Base-by-base conservation (phyloP, 1,140 invertebrate genomes). In the Heliothis subflexa region DNA sequence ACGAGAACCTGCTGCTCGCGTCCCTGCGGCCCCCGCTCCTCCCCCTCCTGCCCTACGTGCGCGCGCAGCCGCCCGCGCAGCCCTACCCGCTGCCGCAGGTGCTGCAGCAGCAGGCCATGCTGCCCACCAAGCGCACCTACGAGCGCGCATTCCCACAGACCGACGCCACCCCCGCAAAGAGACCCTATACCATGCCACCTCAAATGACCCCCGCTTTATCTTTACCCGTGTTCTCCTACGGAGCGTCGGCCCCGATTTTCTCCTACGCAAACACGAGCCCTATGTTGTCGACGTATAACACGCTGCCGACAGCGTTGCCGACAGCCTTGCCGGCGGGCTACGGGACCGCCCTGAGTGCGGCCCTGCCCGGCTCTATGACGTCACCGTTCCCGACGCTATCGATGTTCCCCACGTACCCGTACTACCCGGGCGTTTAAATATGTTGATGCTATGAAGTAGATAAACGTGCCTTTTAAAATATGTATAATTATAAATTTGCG, bases 161-260 rank as follows among this genome's bases (percentile, higher is more conserved):
- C 3, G 93, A 94, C 0, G 86, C 91, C 0, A 87, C 94, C 0
- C 89, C 95, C 0, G 92, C 95, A 0, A 94, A 95, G 72, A 89
- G 93, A 70, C 92, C 76, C 25, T 96, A 87, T 84, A 91, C 86
- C 75, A 89, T 86, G 74, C 95, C 71, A 86, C 95, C 80, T 86
- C 95, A 55, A 81, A 89, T 77, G 84, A 86, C 75, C 80, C 95
- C 91, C 11, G 94, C 93, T 45, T 81, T 95, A 14, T 94, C 93
- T 2, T 95, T 91, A 87, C 94, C 84, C 81, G 89, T 88, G 83
- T 93, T 91, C 73, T 95, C 93, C n/a, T 97, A 93, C 91, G 95
- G 85, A 71, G 73, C 87, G 0, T 86, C 91, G 1, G 71, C 87
- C 0, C 93, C 93, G 0, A 88, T 93, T 13, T 93, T 93, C 71